phyloP scores from a whole-genome alignment of 2,113 vertebrate species.

The Gallinago media region DNA sequence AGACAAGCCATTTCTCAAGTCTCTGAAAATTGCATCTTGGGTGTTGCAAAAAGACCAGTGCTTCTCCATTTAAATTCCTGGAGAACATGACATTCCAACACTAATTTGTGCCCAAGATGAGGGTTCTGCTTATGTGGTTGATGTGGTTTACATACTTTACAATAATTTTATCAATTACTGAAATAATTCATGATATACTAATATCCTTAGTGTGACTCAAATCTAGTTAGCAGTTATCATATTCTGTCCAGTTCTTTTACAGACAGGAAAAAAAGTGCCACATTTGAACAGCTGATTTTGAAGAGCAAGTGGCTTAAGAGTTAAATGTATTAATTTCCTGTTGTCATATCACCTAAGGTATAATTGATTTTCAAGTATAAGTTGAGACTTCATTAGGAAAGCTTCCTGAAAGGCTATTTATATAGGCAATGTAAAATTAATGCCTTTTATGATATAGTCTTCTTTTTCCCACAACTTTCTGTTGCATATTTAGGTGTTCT shows the following conservation, averaged over 20 bases:
- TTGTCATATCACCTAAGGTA: not conserved
- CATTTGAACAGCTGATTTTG: not conserved
- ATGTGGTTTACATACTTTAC: not conserved
- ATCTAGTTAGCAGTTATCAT: not conserved
- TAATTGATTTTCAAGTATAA: slow-evolving; percentile 35
- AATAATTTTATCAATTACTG: not conserved
- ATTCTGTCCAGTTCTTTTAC: not conserved
- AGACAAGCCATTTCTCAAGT: not conserved
- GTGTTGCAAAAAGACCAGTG: not conserved
- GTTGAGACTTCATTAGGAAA: slow-evolving; percentile 24
- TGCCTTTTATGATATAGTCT: not conserved
- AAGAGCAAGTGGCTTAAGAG: not conserved
- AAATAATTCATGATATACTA: not conserved
- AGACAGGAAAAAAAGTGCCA: not conserved
- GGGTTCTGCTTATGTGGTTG: not conserved
- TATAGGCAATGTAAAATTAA: not conserved
- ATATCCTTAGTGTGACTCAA: not conserved
- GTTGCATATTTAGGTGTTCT: not conserved
- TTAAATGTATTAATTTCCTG: slow-evolving; percentile 13
- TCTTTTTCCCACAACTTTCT: not conserved
- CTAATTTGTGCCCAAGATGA: not conserved
- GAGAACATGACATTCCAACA: not conserved
- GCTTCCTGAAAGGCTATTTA: not conserved
- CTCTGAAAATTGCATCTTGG: not conserved
- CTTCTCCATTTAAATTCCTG: not conserved